Conservation (phyloP, 2,113 vertebrate genomes). For the Albula goreensis region DNA sequence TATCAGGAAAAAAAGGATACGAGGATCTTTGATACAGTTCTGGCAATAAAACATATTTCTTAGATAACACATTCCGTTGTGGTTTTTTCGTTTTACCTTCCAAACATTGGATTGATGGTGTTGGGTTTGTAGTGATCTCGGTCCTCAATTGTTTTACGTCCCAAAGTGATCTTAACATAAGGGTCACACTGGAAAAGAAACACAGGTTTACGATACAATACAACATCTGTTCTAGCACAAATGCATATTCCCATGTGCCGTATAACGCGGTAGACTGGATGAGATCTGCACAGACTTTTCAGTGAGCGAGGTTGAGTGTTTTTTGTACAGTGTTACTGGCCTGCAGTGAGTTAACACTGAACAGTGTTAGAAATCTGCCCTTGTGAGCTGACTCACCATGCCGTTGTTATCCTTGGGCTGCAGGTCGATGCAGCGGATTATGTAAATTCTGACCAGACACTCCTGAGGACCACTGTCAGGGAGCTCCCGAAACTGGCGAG, state of each 20-base stretch:
- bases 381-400: slow-evolving; percentile 73
- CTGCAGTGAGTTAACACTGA: too few relatives aligned
- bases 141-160: slow-evolving; percentile 87
- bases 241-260: neutral
- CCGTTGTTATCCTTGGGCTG: slow-evolving; percentile 98
- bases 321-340: neutral
- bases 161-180: slow-evolving; percentile 89
- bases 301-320: neutral
- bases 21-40: neutral
- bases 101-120: slow-evolving; percentile 85
- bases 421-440: slow-evolving; percentile 79
- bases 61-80: neutral
- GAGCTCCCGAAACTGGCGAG: slow-evolving; percentile 89
- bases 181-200: slow-evolving; percentile 82
- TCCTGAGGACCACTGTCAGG: slow-evolving; percentile 92
- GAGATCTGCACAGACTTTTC: neutral
- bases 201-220: neutral
- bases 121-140: slow-evolving; percentile 90
- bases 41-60: neutral
- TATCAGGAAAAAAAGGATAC: slow-evolving; percentile 9
- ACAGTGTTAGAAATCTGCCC: neutral
- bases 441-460: slow-evolving; percentile 89
- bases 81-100: slow-evolving; percentile 75
- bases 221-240: too few relatives aligned
- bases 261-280: neutral